Evolutionary conservation across 64 coral and sea anemone genomes (phyloP).

Genomic region (Platygyra sinensis): DNA sequence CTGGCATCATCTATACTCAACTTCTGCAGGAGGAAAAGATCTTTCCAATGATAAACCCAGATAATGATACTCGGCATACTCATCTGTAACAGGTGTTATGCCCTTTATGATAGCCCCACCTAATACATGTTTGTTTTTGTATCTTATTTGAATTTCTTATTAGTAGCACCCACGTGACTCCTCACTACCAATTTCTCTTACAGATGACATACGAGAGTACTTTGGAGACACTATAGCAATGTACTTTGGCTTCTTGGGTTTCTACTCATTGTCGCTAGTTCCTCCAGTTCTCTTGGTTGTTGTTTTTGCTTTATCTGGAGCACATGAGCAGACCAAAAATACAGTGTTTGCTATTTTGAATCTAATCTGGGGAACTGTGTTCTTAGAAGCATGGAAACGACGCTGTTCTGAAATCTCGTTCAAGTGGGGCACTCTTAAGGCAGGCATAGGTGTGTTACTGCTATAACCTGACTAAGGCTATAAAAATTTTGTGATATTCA

Average conservation of each 20-base stretch:
- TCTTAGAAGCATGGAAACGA: slow-evolving; percentile 95
- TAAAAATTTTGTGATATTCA: no score
- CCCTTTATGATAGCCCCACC: background rate
- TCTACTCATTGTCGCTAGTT: slow-evolving; percentile 76
- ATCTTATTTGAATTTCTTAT: background rate
- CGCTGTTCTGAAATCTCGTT: slow-evolving; percentile 86
- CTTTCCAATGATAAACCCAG: no score
- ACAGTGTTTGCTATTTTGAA: slow-evolving; percentile 90
- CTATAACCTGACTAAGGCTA: background rate
- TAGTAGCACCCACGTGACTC: no score
- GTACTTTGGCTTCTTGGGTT: slow-evolving; percentile 96
- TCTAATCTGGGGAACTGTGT: slow-evolving; percentile 89
- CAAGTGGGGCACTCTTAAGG: slow-evolving; percentile 86
- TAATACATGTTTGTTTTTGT: background rate
- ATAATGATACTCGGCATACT: no score
- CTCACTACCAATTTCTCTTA: background rate
- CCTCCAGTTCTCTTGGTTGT: slow-evolving; percentile 85
- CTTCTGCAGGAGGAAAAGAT: no score
- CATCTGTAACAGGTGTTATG: no score
- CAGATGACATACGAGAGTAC: slow-evolving; percentile 95
- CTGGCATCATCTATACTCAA: no score
- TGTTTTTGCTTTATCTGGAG: slow-evolving; percentile 76
- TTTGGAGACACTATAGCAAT: slow-evolving; percentile 93
- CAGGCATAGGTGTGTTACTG: slow-evolving; percentile 56
- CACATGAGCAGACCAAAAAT: slow-evolving; percentile 89